A percentile compares a stretch with the other conserved stretches of the same genome.
Evolutionary conservation across 2,113 vertebrate genomes (phyloP).

Genomic region (Phrynosoma blainvillii): DNA sequence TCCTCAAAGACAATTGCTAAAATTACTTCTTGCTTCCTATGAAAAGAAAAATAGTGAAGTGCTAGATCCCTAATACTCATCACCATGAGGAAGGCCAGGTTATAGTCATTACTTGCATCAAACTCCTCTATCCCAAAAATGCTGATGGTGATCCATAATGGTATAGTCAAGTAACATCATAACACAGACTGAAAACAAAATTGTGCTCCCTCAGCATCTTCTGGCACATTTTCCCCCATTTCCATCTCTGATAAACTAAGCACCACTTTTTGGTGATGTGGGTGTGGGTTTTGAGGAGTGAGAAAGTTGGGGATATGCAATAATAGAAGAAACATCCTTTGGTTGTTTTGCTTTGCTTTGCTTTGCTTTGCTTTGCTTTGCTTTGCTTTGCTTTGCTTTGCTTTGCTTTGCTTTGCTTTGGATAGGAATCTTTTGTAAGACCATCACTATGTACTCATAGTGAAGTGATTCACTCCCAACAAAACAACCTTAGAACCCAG

Average conservation of each 20-base stretch:
- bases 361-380: no score
- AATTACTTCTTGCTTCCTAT: no score
- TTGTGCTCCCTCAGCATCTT: neutral
- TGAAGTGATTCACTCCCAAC: neutral
- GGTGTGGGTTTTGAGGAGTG: neutral
- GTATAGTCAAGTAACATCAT: neutral
- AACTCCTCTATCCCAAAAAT: neutral
- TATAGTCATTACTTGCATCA: neutral
- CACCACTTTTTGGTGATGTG: neutral
- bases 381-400: neutral
- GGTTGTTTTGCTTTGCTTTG: no score
- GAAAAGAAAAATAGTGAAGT: no score
- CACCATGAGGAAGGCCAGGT: neutral
- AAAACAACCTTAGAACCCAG: neutral
- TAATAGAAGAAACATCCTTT: neutral
- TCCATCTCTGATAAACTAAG: neutral
- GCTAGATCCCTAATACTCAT: neutral
- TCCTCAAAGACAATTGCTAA: no score
- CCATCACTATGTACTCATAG: neutral
- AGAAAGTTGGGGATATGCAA: neutral
- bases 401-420: neutral
- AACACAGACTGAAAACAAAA: neutral
- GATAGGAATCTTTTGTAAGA: neutral
- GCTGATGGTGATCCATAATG: neutral
- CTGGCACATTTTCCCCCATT: neutral